phyloP scores from a whole-genome alignment of 2,797 vertebrate species.

The Protonibea diacanthus region DNA sequence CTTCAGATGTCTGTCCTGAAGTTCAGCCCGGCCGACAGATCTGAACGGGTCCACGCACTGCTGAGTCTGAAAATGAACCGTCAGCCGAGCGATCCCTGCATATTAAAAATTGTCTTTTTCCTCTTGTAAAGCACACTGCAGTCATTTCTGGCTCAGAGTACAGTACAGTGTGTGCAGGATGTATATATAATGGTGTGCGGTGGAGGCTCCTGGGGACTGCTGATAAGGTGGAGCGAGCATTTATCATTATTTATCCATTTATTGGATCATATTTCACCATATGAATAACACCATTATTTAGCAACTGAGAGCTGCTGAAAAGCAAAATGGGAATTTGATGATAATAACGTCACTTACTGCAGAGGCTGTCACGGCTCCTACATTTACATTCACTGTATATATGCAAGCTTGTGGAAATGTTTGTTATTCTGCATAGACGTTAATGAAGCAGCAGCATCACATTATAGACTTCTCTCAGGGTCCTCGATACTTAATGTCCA shows the following conservation, averaged over 20 bases:
- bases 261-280: constrained; percentile 42
- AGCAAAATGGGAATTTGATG: constrained; percentile 43
- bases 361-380: background rate
- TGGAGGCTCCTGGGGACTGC: constrained; percentile 51
- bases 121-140: constrained; percentile 45
- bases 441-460: constrained; percentile 34
- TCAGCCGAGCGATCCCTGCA: constrained; percentile 50
- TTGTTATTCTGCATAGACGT: constrained; percentile 12
- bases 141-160: constrained; percentile 30
- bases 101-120: constrained; percentile 50
- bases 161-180: background rate
- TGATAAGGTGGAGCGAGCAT: constrained; percentile 58
- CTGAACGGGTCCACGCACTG: constrained; percentile 14
- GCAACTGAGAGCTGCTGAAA: constrained; percentile 34
- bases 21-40: constrained; percentile 39
- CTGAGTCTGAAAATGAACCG: constrained; percentile 55
- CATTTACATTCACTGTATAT: constrained; percentile 21
- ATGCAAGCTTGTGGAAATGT: constrained; percentile 24
- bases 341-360: constrained; percentile 21
- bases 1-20: constrained; percentile 47
- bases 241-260: constrained; percentile 60
- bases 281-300: constrained; percentile 49
- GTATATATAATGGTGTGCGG: constrained; percentile 21
- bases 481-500: constrained; percentile 13
- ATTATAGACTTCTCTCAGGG: constrained; percentile 9